Base-by-base conservation (phyloP, 92 coral and sea anemone species). In the Zoanthus solanderi region DNA sequence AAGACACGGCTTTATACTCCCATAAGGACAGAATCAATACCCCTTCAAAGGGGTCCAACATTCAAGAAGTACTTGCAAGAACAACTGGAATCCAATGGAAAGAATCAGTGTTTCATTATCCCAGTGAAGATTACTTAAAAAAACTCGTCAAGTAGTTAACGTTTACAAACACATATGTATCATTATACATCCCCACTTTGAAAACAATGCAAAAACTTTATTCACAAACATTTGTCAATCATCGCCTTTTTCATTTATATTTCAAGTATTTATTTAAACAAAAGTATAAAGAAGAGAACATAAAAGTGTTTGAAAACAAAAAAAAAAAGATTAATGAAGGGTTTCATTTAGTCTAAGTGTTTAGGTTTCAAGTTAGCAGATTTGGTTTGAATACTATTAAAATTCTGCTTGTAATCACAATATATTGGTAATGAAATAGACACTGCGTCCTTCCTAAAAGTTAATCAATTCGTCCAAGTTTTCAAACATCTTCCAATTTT, bases 21-120 rank as follows among this genome's bases (percentile, higher is more conserved):
- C 68, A 90, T 42, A 95, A 86, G 54, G 98, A 95, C 92, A 92
- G 99, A 52, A 84, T 92, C 79, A 87, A 60, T 23, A 77, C 91
- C 37, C 98, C 98, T 83, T 91, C 96, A 29, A 83, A 91, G 65
- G 98, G 95, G 0, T 86, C 92, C n/a, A 93, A 89, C 48, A 93
- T 95, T 92, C 92, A 91, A 14, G 98, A 95, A 8, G 79, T 95
- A 16, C 87, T 95, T 53, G 72, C 78, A 14, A 95, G 98, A 69
- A 95, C 88, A 47, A 89, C 98, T 11, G 98, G 98, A n/a, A 95
- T 95, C 89, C 84, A 93, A 75, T 95, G 98, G 98, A 93, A 89
- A 67, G 92, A 86, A 44, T 95, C 98, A 60, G 85, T 94, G 30
- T 95, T 95, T 44, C 92, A 93, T 58, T 90, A 72, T 53, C 76